Evolutionary conservation across 2,113 vertebrate genomes (phyloP).

Genomic region (Dromas ardeola): DNA sequence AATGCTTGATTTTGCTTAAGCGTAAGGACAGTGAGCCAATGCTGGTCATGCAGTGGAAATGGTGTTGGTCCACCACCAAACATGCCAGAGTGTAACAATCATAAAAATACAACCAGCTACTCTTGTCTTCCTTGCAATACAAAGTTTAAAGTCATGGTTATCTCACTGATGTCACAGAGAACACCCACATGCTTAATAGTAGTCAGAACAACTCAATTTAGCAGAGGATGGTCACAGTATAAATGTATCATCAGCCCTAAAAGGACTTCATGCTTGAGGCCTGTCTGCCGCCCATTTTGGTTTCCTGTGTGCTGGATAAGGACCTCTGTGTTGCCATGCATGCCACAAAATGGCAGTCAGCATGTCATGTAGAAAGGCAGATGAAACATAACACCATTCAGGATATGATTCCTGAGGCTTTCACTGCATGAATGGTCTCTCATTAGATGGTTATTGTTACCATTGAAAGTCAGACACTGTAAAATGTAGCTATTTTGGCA

Average conservation of each 20-base stretch:
- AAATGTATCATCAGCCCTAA: neutral
- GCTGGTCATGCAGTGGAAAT: neutral
- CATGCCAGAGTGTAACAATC: neutral
- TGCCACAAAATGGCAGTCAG: neutral
- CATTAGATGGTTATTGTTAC: neutral
- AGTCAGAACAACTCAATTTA: neutral
- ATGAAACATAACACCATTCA: neutral
- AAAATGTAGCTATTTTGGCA: neutral
- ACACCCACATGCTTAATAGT: neutral
- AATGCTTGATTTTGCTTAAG: neutral
- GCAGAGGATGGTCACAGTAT: neutral
- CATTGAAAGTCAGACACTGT: neutral
- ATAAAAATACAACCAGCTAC: neutral
- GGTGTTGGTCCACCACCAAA: neutral
- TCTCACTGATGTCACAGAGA: neutral
- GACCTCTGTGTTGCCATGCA: neutral
- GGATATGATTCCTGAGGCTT: neutral
- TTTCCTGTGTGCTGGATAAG: neutral
- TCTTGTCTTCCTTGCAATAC: neutral
- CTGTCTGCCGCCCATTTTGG: neutral
- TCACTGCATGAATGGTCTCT: neutral
- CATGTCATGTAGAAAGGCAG: neutral
- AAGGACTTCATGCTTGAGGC: fast-evolving
- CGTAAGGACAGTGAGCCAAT: neutral
- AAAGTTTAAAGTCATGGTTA: neutral